phyloP scores from a whole-genome alignment of 1,140 invertebrate genomes.

The Leptopilina boulardi region DNA sequence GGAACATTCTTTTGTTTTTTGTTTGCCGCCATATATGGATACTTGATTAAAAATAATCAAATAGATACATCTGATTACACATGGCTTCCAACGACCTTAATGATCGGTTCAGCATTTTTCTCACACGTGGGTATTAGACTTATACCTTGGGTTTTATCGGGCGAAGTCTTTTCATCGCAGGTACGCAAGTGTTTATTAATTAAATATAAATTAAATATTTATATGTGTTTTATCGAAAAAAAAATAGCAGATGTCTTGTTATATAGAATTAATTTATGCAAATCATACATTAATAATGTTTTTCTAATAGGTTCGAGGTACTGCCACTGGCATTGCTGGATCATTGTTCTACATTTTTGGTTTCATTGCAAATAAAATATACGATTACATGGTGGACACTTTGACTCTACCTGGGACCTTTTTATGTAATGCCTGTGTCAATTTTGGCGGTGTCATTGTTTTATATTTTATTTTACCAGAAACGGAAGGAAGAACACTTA shows the following conservation, averaged over 20 bases:
- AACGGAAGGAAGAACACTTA: slow-evolving; percentile 88
- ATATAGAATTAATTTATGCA: not conserved
- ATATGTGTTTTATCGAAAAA: slow-evolving; percentile 5
- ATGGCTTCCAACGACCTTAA: slow-evolving; percentile 82
- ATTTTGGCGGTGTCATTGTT: slow-evolving; percentile 79
- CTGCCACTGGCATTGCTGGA: slow-evolving; percentile 82
- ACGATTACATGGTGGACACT: slow-evolving; percentile 79
- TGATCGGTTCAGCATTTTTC: slow-evolving; percentile 82
- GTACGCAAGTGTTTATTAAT: slow-evolving; percentile 46
- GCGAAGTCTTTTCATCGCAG: slow-evolving; percentile 78
- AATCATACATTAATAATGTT: slow-evolving; percentile 1
- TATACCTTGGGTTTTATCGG: slow-evolving; percentile 86
- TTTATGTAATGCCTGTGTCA: slow-evolving; percentile 80
- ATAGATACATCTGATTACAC: slow-evolving; percentile 71
- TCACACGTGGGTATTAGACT: slow-evolving; percentile 83
- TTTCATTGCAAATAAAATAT: slow-evolving; percentile 84
- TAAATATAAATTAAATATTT: not conserved
- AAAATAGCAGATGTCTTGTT: not conserved
- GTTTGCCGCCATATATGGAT: slow-evolving; percentile 78
- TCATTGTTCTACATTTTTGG: slow-evolving; percentile 84
- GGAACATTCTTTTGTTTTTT: slow-evolving; percentile 80
- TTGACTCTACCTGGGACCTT: slow-evolving; percentile 83
- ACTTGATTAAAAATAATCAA: slow-evolving; percentile 58
- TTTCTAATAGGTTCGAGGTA: slow-evolving; percentile 79
- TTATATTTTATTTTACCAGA: slow-evolving; percentile 82